Evolutionary conservation across 2,888 invertebrate genomes (phyloP), one percentile per base, ranked within the genome.

Genomic region (Metacarcinus magister): DNA sequence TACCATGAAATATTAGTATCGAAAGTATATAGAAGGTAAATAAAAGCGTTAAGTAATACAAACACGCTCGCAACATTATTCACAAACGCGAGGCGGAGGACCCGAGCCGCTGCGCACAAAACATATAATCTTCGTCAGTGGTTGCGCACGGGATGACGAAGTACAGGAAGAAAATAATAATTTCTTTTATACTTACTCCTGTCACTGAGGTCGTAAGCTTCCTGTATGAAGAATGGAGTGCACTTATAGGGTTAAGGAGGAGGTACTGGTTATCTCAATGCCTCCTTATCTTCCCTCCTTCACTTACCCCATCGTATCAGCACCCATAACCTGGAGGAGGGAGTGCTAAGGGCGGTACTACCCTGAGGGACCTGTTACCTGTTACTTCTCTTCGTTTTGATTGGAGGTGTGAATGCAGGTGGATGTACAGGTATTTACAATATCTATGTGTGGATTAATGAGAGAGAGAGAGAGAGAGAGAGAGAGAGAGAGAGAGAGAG

Each of bases 91-190:
- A 60, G 60, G 60, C 23, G 60, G 60, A 60, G 60, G 60, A 60
- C 60, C 19, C 23, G 60, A 23, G 4, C 75, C 23, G 28, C n/a
- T 54, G 28, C 75, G 28, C 75, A 28, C 28, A n/a, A 0, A 82
- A 82, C 75, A 10, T 82, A 82, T 82, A 82, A 82, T 82, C n/a
- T 82, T 82, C 28, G 75, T 82, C 75, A 82, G 75, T 28, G 75
- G 75, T 28, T 82, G 75, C n/a, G 28, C 75, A 28, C 7, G 28
- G 75, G 75, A 28, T 75, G 75, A 75, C 75, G n/a, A 75, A 75
- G 75, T 23, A 75, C 75, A 23, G 75, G 75, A 75, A 75, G 75
- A 75, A 2, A 39, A 87, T 87, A 39, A 87, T 87, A 87, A 39
- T 87, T 87, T 39, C 87, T 39, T 87, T 39, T 87, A 87, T 87